phyloP scores from a whole-genome alignment of 2,113 vertebrate genomes.

The Aegypius monachus region DNA sequence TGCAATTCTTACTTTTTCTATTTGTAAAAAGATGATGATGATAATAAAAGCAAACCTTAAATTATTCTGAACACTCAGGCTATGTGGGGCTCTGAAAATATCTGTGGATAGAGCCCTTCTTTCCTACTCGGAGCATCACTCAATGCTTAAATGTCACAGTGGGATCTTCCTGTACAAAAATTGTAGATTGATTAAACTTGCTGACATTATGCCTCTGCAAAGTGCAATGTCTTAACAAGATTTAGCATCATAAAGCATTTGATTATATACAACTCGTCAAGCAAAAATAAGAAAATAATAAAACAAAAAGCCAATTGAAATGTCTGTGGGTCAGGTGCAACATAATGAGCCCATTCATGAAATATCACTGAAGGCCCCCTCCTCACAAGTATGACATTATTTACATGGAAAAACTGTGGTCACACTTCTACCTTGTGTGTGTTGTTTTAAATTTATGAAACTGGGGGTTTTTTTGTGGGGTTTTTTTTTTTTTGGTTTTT shows the following conservation, averaged over 20 bases:
- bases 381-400: slow-evolving; percentile 68
- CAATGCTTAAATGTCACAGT: slow-evolving; percentile 4
- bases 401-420: slow-evolving; percentile 67
- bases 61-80: slow-evolving; percentile 34
- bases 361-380: slow-evolving; percentile 23
- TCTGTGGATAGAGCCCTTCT: background rate
- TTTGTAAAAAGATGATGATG: slow-evolving; percentile 53
- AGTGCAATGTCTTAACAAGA: slow-evolving; percentile 54
- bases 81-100: slow-evolving; percentile 14
- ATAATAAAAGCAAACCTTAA: slow-evolving; percentile 49
- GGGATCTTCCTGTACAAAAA: background rate
- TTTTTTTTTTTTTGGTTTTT: no score
- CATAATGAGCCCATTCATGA: slow-evolving; percentile 71
- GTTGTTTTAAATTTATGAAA: slow-evolving; percentile 63
- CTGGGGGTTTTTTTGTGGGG: no score
- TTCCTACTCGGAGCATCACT: background rate
- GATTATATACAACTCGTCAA: slow-evolving; percentile 28
- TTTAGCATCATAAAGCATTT: slow-evolving; percentile 66
- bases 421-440: slow-evolving; percentile 42
- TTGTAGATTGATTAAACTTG: slow-evolving; percentile 8
- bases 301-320: slow-evolving; percentile 49
- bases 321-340: slow-evolving; percentile 63
- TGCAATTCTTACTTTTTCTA: slow-evolving; percentile 53
- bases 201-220: slow-evolving; percentile 26
- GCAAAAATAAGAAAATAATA: slow-evolving; percentile 46